Percentiles rank a stretch among this genome's conserved stretches.
These are phyloP conservation scores for Sapayoa aenigma DNA, from an alignment of 2,113 vertebrate genomes.

Conservation along the genomic window DNA sequence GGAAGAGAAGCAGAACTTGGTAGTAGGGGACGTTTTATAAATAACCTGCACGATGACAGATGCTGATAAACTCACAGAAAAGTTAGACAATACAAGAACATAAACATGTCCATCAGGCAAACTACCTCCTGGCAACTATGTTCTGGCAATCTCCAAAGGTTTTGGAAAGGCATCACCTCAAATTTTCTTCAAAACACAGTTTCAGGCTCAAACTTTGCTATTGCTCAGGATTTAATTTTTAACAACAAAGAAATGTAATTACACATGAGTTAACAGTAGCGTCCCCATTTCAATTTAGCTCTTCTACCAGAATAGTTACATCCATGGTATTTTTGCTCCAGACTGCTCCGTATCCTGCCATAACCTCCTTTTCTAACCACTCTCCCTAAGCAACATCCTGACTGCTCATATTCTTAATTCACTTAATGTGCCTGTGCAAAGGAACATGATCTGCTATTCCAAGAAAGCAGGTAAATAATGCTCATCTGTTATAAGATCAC, in stretches of 20 bases:
- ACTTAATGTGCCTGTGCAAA: not conserved
- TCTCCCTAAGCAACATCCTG: not conserved
- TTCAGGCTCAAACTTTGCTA: not conserved
- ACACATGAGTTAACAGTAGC: conserved; percentile 25
- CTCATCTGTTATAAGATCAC: not conserved
- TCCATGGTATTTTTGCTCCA: not conserved
- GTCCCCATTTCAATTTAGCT: not conserved
- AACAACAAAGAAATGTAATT: conserved; percentile 19
- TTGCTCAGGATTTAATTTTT: not conserved
- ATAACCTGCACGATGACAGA: not conserved
- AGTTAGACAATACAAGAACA: not conserved
- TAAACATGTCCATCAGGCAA: not conserved
- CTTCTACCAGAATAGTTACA: not conserved
- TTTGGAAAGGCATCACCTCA: not conserved
- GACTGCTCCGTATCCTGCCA: not conserved
- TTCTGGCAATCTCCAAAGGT: not conserved
- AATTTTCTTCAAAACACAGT: not conserved
- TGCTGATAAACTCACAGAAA: not conserved
- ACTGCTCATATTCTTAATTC: not conserved
- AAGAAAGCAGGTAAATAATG: conserved; percentile 10
- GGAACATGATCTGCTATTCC: not conserved
- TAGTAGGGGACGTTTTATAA: not conserved
- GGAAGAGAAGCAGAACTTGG: not conserved
- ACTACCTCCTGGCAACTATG: not conserved
- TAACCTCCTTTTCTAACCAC: not conserved